Conservation (phyloP, 2,113 vertebrate species). For the Hemiprocne comata region DNA sequence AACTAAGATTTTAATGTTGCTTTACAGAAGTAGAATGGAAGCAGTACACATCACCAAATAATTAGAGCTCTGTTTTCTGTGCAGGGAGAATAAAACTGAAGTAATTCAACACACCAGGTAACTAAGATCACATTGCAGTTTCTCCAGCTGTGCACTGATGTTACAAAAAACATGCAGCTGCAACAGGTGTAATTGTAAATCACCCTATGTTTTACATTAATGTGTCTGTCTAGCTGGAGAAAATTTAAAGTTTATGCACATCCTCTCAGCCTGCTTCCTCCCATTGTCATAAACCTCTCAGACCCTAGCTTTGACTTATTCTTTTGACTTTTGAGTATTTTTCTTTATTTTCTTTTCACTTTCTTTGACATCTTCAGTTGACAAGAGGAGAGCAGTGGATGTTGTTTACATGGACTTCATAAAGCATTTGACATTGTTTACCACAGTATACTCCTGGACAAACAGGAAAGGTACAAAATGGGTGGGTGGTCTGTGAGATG, state of each 20-base stretch:
- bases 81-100: background rate
- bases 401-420: background rate
- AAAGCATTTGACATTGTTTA: background rate
- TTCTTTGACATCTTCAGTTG: background rate
- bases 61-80: background rate
- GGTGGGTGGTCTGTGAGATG: too few relatives aligned
- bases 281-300: background rate
- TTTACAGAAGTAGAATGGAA: background rate
- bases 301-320: background rate
- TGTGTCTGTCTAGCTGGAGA: rapidly evolving
- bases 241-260: background rate
- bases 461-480: too few relatives aligned
- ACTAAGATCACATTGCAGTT: background rate
- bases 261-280: background rate
- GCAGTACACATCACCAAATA: background rate
- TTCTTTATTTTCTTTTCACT: background rate
- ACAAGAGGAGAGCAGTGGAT: background rate
- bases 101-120: background rate
- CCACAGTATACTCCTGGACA: too few relatives aligned
- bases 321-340: background rate
- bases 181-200: background rate
- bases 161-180: background rate
- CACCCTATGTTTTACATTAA: background rate
- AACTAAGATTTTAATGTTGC: background rate
- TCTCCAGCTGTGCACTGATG: rapidly evolving